phyloP scores from a whole-genome alignment of 53 echinoderm and acorn worm genomes.

The Stichopus horrens region DNA sequence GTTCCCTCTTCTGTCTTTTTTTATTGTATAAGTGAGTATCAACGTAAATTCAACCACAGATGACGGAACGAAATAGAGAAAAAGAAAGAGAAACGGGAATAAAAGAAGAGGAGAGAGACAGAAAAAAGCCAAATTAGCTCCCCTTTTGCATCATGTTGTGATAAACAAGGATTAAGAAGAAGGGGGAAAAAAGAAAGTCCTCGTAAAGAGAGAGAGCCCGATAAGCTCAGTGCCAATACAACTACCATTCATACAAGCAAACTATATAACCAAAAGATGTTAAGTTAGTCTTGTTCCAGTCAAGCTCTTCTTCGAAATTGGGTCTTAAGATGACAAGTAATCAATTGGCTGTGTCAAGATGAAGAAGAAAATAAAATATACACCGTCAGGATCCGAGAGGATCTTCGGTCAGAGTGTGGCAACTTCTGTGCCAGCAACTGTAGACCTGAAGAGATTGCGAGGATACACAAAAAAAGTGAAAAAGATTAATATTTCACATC shows the following conservation, averaged over 20 bases:
- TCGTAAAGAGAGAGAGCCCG: neutral
- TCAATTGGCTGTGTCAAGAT: too few relatives aligned
- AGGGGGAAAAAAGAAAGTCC: neutral
- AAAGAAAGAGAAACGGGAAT: too few relatives aligned
- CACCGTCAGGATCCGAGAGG: too few relatives aligned
- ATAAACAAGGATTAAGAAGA: constrained; percentile 25
- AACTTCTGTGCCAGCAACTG: too few relatives aligned
- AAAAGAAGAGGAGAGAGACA: too few relatives aligned
- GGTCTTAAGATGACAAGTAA: neutral
- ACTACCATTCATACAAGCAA: neutral
- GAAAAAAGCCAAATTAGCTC: neutral
- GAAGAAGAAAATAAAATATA: too few relatives aligned
- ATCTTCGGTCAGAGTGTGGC: too few relatives aligned
- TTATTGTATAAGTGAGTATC: neutral
- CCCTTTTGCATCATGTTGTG: constrained; percentile 3
- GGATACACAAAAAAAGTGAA: too few relatives aligned
- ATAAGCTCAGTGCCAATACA: neutral
- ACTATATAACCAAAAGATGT: neutral
- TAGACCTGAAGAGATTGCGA: too few relatives aligned
- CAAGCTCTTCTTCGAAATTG: neutral
- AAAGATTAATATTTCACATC: too few relatives aligned
- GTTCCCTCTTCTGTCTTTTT: neutral
- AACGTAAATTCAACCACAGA: neutral
- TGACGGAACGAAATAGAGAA: neutral
- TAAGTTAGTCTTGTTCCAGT: neutral